Conservation (phyloP, 2,888 invertebrate genomes). For the Philhelius pedissequus region DNA sequence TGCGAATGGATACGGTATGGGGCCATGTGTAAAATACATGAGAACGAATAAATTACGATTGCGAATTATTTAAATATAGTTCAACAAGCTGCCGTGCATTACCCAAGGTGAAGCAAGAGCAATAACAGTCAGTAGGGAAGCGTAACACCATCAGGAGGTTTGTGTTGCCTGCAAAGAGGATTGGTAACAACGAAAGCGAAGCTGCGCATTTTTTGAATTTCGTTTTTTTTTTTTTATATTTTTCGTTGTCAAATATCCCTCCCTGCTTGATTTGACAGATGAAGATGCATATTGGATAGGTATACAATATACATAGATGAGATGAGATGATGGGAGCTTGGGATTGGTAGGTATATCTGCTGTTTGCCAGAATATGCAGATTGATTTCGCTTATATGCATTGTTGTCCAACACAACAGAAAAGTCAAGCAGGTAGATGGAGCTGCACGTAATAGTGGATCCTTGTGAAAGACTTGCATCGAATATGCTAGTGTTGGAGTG, state of each 20-base stretch:
- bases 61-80: conserved; percentile 57
- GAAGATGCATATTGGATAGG: background rate
- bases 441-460: background rate
- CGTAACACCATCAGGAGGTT: background rate
- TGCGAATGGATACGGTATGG: conserved; percentile 50
- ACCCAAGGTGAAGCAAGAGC: background rate
- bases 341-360: background rate
- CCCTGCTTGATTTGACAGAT: background rate
- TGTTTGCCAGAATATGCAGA: background rate
- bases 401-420: background rate
- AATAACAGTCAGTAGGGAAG: background rate
- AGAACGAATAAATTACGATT: conserved; percentile 56
- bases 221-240: background rate
- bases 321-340: background rate
- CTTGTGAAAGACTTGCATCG: background rate
- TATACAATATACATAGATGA: background rate
- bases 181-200: background rate
- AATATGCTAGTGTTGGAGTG: background rate
- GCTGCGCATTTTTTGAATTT: background rate
- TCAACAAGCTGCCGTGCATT: background rate
- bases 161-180: background rate
- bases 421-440: background rate
- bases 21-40: conserved; percentile 46
- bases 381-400: background rate
- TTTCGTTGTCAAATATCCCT: background rate